A percentile compares a stretch with the other conserved stretches of the same genome.
Conservation (phyloP, 1,140 invertebrate species). For the Anastrepha obliqua region DNA sequence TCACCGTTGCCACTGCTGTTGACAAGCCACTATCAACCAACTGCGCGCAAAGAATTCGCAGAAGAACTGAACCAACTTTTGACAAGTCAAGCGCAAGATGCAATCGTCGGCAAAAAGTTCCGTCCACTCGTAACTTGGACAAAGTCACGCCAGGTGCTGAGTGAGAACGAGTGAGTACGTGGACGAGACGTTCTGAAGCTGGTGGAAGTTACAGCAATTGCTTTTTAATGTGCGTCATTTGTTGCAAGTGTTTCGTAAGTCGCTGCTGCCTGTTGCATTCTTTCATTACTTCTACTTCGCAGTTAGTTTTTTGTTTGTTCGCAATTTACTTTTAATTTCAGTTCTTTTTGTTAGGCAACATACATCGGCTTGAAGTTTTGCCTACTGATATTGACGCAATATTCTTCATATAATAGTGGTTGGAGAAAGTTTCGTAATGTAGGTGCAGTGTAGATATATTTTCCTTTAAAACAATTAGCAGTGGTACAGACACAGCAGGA, state of each 20-base stretch:
- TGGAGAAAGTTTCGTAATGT: neutral
- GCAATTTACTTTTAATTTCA: neutral
- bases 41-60: slow-evolving; percentile 26
- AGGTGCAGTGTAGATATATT: neutral
- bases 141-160: neutral
- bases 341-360: neutral
- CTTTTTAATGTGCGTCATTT: slow-evolving; percentile 47
- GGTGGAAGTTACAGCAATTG: neutral
- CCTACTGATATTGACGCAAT: neutral
- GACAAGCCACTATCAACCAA: slow-evolving; percentile 33
- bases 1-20: slow-evolving; percentile 25
- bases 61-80: slow-evolving; percentile 24
- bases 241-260: slow-evolving; percentile 9
- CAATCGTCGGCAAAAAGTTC: neutral
- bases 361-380: neutral
- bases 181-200: neutral
- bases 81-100: slow-evolving; percentile 41
- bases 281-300: neutral
- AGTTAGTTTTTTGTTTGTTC: slow-evolving; percentile 2
- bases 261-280: slow-evolving; percentile 26
- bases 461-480: neutral
- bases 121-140: neutral
- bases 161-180: neutral
- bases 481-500: neutral
- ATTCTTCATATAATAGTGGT: neutral